Evolutionary conservation across 2,113 vertebrate species (phyloP).

Genomic region (Meles meles): DNA sequence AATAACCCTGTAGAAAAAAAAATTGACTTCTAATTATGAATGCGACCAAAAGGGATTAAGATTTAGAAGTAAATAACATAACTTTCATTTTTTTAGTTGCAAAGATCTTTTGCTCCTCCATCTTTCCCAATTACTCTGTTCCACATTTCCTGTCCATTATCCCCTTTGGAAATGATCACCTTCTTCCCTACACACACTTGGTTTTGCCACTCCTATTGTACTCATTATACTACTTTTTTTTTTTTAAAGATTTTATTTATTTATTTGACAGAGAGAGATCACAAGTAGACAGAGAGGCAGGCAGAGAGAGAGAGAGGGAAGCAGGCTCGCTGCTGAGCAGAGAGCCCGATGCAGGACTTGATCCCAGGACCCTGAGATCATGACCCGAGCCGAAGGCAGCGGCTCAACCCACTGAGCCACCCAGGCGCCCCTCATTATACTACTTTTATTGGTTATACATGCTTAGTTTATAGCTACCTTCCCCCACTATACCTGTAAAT

Average conservation of each 20-base stretch:
- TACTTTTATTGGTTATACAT: background rate
- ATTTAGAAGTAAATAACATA: background rate
- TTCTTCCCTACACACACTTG: background rate
- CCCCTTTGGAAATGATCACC: background rate
- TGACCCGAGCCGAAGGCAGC: too few species aligned
- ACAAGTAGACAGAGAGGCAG: too few species aligned
- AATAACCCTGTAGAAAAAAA: background rate
- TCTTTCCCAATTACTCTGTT: background rate
- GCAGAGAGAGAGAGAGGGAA: too few species aligned
- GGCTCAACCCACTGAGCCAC: too few species aligned
- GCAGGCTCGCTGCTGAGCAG: too few species aligned
- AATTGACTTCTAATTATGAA: slow-evolving; percentile 20
- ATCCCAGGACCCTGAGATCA: too few species aligned
- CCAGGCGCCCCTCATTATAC: background rate
- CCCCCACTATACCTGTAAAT: background rate
- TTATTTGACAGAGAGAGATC: too few species aligned
- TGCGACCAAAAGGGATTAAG: background rate
- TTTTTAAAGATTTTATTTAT: too few species aligned
- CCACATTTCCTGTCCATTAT: background rate
- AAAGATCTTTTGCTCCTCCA: slow-evolving; percentile 29
- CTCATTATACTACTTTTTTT: background rate
- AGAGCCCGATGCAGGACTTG: too few species aligned
- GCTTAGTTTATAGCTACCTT: slow-evolving; percentile 23
- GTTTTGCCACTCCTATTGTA: background rate
- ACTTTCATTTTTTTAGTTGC: background rate